These are phyloP conservation scores for Pyrrhosoma nymphula DNA, from an alignment of 2,888 invertebrate genomes.

Conservation along the genomic window DNA sequence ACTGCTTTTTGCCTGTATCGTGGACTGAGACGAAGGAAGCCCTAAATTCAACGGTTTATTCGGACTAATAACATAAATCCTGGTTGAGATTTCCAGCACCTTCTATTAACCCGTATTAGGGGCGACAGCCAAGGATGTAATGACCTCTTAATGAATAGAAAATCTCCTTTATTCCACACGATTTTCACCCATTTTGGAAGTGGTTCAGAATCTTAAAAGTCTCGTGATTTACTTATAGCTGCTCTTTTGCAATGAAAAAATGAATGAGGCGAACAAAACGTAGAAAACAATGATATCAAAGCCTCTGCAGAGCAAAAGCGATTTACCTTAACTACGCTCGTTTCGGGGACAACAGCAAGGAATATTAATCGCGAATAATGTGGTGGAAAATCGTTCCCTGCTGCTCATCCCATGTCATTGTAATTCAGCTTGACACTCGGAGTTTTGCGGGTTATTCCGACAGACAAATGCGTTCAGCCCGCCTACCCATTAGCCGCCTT, in stretches of 20 bases:
- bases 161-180: neutral
- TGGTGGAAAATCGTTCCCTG: constrained; percentile 6
- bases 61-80: neutral
- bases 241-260: neutral
- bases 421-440: neutral
- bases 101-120: neutral
- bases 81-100: neutral
- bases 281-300: neutral
- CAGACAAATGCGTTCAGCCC: neutral
- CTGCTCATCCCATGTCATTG: neutral
- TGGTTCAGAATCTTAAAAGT: neutral
- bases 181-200: neutral
- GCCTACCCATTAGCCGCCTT: neutral
- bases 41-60: neutral
- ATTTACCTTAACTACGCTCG: neutral
- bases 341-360: neutral
- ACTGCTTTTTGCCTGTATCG: neutral
- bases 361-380: constrained; percentile 31
- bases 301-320: neutral
- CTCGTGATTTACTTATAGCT: neutral
- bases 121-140: neutral
- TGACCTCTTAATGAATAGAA: neutral
- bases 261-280: neutral
- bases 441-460: neutral
- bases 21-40: no score